phyloP scores from a whole-genome alignment of 2,113 vertebrate genomes.

The Lipophrys pholis region DNA sequence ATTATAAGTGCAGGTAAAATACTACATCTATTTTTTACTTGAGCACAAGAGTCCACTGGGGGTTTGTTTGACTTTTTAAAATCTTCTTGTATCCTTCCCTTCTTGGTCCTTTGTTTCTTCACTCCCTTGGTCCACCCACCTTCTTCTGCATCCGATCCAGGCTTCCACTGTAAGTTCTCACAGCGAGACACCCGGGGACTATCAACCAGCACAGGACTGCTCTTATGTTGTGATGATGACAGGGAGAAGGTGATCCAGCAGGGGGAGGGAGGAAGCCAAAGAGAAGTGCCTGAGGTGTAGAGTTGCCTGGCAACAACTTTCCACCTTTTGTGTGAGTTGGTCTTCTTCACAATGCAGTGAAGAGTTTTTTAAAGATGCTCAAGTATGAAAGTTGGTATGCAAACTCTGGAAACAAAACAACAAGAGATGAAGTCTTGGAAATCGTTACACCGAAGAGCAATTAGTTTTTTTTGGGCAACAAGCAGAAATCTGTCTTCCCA shows the following conservation, averaged over 20 bases:
- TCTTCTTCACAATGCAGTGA: slow-evolving; percentile 54
- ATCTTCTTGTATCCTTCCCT: slow-evolving; percentile 1
- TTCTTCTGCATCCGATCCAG: slow-evolving; percentile 13
- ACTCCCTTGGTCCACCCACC: slow-evolving; percentile 5
- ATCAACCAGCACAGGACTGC: slow-evolving; percentile 22
- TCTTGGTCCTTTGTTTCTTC: neutral
- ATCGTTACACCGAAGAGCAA: neutral
- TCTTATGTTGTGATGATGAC: slow-evolving; percentile 46
- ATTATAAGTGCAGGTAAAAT: neutral
- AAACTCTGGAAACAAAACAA: neutral
- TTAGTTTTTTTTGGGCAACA: neutral
- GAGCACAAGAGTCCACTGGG: neutral
- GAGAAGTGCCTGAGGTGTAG: slow-evolving; percentile 53
- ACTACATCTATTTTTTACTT: neutral
- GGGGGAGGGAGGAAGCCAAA: slow-evolving; percentile 41
- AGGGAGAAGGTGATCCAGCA: slow-evolving; percentile 44
- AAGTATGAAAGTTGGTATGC: slow-evolving; percentile 44
- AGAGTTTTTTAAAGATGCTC: slow-evolving; percentile 43
- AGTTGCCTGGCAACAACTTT: slow-evolving; percentile 76
- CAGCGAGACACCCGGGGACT: slow-evolving; percentile 27
- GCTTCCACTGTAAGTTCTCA: slow-evolving; percentile 16
- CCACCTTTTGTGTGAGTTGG: slow-evolving; percentile 54
- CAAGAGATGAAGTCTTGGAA: neutral
- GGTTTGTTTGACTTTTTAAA: neutral
- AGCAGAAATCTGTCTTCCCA: no score